phyloP scores from a whole-genome alignment of 1,140 invertebrate species.

The Lepidotrigona ventralis region DNA sequence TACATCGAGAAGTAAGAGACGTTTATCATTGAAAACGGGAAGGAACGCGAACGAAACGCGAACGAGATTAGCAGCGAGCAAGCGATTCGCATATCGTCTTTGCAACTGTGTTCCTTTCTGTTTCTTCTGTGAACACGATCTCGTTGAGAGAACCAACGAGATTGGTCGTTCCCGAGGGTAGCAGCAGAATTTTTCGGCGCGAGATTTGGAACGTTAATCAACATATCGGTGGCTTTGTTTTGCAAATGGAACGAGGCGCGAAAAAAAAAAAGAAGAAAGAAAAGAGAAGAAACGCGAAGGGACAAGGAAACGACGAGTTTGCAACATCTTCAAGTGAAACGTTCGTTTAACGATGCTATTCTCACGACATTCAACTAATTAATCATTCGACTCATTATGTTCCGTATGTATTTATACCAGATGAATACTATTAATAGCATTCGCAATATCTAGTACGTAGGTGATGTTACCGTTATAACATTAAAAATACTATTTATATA shows the following conservation, averaged over 20 bases:
- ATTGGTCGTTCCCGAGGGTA: not conserved
- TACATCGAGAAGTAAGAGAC: slow-evolving; percentile 42
- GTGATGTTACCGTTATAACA: slow-evolving; percentile 78
- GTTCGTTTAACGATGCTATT: slow-evolving; percentile 35
- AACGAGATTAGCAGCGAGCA: slow-evolving; percentile 1
- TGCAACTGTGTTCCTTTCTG: slow-evolving; percentile 5
- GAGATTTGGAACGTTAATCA: slow-evolving; percentile 6
- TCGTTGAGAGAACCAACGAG: not conserved
- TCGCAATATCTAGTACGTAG: slow-evolving; percentile 69
- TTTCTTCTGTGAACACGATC: not conserved
- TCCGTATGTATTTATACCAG: slow-evolving; percentile 61
- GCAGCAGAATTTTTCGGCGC: not conserved
- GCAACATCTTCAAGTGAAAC: slow-evolving; percentile 1
- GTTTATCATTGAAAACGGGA: slow-evolving; percentile 31
- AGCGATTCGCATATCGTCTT: not conserved
- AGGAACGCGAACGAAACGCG: slow-evolving; percentile 8
- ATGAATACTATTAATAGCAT: slow-evolving; percentile 62
- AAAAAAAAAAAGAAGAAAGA: not conserved
- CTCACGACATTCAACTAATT: slow-evolving; percentile 32
- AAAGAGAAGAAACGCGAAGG: not conserved
- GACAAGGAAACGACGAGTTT: not conserved
- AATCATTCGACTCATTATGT: slow-evolving; percentile 53
- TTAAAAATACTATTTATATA: slow-evolving; percentile 80
- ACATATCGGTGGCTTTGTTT: slow-evolving; percentile 40
- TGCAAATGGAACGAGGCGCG: not conserved